A percentile compares a stretch with the other conserved stretches of the same genome.
Conservation (phyloP, 2,888 invertebrate genomes). For the Sarcophaga caerulescens region DNA sequence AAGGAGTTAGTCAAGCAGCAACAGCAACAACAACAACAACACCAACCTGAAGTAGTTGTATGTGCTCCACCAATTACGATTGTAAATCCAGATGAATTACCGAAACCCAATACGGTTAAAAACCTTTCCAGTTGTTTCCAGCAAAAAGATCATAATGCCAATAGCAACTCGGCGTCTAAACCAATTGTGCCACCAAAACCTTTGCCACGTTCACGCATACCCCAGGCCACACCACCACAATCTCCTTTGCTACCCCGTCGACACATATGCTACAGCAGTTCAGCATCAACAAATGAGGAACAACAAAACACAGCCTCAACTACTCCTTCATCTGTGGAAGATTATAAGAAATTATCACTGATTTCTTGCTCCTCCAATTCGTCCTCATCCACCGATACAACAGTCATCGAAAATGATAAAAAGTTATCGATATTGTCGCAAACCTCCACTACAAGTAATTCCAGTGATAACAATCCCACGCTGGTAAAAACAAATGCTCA, state of each 20-base stretch:
- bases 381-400: conserved; percentile 22
- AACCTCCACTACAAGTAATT: conserved; percentile 56
- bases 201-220: conserved; percentile 75
- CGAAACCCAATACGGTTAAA: conserved; percentile 77
- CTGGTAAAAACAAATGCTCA: conserved; percentile 63
- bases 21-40: conserved; percentile 38
- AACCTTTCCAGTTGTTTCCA: conserved; percentile 75
- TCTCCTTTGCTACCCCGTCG: conserved; percentile 71
- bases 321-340: conserved; percentile 29
- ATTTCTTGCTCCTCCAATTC: conserved; percentile 36
- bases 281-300: neutral
- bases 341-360: conserved; percentile 47
- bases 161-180: conserved; percentile 5
- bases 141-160: conserved; percentile 43
- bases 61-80: conserved; percentile 77
- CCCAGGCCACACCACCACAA: conserved; percentile 74
- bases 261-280: conserved; percentile 24
- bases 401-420: conserved; percentile 53
- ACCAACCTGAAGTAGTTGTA: conserved; percentile 72
- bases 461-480: conserved; percentile 21
- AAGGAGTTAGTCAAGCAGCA: conserved; percentile 44
- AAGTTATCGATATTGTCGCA: conserved; percentile 65
- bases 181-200: conserved; percentile 70
- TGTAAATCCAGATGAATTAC: conserved; percentile 76
- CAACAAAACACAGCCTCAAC: conserved; percentile 1